Conservation (phyloP, 2,113 vertebrate species). For the Mirounga angustirostris region DNA sequence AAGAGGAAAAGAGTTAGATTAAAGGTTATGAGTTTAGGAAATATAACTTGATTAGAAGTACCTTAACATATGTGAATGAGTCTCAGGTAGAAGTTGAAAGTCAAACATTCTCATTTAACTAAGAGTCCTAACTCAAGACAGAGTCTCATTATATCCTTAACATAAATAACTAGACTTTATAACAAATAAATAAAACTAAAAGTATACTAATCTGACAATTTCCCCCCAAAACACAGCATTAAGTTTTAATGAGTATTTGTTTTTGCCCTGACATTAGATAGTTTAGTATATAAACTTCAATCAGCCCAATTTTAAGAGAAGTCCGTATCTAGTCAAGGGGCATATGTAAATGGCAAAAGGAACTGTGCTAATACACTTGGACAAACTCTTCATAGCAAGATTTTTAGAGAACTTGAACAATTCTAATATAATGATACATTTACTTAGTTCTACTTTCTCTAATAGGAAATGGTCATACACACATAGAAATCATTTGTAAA, state of each 20-base stretch:
- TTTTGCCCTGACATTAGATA: not conserved
- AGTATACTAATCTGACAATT: not conserved
- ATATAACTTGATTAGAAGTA: constrained; percentile 7
- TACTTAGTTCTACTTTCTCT: constrained; percentile 1
- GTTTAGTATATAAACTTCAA: constrained; percentile 42
- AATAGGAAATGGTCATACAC: not conserved
- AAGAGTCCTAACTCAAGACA: not conserved
- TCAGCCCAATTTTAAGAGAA: constrained; percentile 20
- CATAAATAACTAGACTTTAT: constrained; percentile 10
- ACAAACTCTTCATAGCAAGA: not conserved
- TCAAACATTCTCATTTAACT: constrained; percentile 23
- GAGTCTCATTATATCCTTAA: constrained; percentile 4
- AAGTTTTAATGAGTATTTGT: constrained; percentile 12
- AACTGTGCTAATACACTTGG: constrained; percentile 24
- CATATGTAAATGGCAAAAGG: constrained; percentile 1
- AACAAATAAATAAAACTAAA: not conserved
- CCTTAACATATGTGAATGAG: not conserved
- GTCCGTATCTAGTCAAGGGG: not conserved
- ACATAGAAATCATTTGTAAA: constrained; percentile 5
- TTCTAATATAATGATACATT: not conserved
- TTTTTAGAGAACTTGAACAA: constrained; percentile 19
- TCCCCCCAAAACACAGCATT: not conserved
- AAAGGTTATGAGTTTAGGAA: not conserved
- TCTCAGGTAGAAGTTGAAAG: not conserved
- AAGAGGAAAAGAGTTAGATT: constrained; percentile 35